phyloP scores from a whole-genome alignment of 1,140 invertebrate genomes.

The Drosophila baimaii region DNA sequence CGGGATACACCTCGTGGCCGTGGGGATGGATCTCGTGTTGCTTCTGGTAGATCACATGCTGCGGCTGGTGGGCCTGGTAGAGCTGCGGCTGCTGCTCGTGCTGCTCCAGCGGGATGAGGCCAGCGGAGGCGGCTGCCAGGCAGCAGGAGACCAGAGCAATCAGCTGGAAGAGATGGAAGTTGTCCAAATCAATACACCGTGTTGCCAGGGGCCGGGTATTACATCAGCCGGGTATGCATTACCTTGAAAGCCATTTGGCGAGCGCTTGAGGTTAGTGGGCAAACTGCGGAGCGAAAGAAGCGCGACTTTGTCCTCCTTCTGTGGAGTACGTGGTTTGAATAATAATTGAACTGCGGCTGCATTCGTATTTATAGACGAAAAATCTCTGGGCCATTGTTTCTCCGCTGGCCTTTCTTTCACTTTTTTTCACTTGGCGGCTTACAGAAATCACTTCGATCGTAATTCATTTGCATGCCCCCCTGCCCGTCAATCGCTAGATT shows the following conservation, averaged over 20 bases:
- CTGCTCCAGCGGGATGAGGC: conserved; percentile 69
- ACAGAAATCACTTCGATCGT: conserved; percentile 62
- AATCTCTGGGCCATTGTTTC: conserved; percentile 56
- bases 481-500: conserved; percentile 31
- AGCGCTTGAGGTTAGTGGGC: conserved; percentile 36
- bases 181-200: neutral
- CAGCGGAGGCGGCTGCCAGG: conserved; percentile 64
- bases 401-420: conserved; percentile 72
- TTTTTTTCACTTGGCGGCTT: conserved; percentile 70
- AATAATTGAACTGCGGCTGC: conserved; percentile 67
- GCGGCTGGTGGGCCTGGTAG: conserved; percentile 55
- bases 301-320: conserved; percentile 73
- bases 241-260: conserved; percentile 83
- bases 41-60: conserved; percentile 72
- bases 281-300: conserved; percentile 37
- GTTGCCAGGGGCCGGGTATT: conserved; percentile 8
- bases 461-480: conserved; percentile 73
- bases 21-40: conserved; percentile 70
- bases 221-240: conserved; percentile 34
- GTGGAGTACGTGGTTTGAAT: conserved; percentile 74
- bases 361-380: conserved; percentile 82
- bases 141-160: conserved; percentile 61
- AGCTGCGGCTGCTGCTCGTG: conserved; percentile 56
- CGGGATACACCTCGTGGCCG: conserved; percentile 78
- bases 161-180: conserved; percentile 26